phyloP scores from a whole-genome alignment of 2,797 vertebrate species.

The Centroberyx gerrardi region DNA sequence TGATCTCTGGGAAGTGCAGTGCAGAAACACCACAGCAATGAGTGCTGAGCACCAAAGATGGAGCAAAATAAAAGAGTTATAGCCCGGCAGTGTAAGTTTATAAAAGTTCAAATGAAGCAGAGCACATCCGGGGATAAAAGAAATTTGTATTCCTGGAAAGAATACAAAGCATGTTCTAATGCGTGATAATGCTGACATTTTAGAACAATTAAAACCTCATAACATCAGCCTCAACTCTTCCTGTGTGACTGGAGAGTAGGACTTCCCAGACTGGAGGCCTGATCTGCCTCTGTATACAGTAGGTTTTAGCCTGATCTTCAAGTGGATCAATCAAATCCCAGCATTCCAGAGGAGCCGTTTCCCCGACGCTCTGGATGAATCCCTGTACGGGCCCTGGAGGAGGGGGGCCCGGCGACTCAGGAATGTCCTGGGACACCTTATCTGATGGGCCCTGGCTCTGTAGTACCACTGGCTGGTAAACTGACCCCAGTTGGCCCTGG shows the following conservation, averaged over 20 bases:
- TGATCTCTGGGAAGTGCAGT: no score
- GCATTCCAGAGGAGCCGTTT: slow-evolving; percentile 62
- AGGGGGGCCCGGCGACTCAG: slow-evolving; percentile 53
- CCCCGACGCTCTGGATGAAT: slow-evolving; percentile 47
- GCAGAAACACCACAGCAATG: no score
- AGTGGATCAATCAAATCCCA: slow-evolving; percentile 65
- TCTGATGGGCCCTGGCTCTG: slow-evolving; percentile 73
- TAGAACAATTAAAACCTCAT: slow-evolving; percentile 50
- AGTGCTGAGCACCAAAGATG: no score
- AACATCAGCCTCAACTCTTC: slow-evolving; percentile 44
- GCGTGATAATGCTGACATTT: slow-evolving; percentile 27
- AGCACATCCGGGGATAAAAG: not conserved
- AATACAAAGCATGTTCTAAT: slow-evolving; percentile 10
- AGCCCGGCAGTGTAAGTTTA: not conserved
- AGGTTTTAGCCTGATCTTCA: slow-evolving; percentile 57
- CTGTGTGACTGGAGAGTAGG: slow-evolving; percentile 21
- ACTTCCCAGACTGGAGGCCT: slow-evolving; percentile 21
- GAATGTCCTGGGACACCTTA: slow-evolving; percentile 78
- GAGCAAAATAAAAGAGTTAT: not conserved
- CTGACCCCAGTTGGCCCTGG: slow-evolving; percentile 45
- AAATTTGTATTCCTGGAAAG: slow-evolving; percentile 3
- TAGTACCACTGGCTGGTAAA: slow-evolving; percentile 43
- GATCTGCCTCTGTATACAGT: slow-evolving; percentile 15
- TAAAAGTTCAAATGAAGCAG: slow-evolving; percentile 10
- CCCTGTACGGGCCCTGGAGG: slow-evolving; percentile 48